A percentile compares a stretch with the other conserved stretches of the same genome.
Conservation (phyloP, 2,888 invertebrate genomes). For the Drosophila anomalata region DNA sequence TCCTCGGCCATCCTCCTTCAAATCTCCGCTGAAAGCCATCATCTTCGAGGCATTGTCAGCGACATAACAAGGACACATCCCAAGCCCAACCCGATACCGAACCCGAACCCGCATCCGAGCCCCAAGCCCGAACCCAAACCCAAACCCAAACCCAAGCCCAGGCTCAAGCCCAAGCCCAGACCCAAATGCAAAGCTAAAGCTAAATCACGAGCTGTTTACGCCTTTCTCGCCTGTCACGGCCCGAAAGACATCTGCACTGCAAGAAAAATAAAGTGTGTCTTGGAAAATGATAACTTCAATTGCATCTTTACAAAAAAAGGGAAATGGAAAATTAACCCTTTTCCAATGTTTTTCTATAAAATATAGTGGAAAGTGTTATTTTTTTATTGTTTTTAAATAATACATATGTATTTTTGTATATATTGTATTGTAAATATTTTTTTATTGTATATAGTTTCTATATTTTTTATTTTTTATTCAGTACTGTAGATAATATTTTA, state of each 20-base stretch:
- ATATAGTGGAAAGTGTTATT: too few species aligned
- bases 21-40: conserved; percentile 73
- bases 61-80: conserved; percentile 70
- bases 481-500: too few species aligned
- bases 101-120: background rate
- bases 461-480: too few species aligned
- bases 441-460: too few species aligned
- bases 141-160: background rate
- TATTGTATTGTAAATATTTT: too few species aligned
- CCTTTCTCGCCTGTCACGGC: conserved; percentile 51
- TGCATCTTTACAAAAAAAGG: too few species aligned
- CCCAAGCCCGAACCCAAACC: background rate
- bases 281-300: too few species aligned
- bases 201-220: conserved; percentile 63
- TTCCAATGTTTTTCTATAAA: too few species aligned
- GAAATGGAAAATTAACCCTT: too few species aligned
- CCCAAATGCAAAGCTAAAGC: conserved; percentile 27
- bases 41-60: conserved; percentile 74
- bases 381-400: too few species aligned
- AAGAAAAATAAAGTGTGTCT: background rate
- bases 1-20: too few species aligned
- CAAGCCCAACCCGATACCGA: conserved; percentile 15
- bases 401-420: too few species aligned
- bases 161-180: background rate
- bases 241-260: conserved; percentile 6